Evolutionary conservation across 2,113 vertebrate genomes (phyloP).

Genomic region (Dipodomys spectabilis): DNA sequence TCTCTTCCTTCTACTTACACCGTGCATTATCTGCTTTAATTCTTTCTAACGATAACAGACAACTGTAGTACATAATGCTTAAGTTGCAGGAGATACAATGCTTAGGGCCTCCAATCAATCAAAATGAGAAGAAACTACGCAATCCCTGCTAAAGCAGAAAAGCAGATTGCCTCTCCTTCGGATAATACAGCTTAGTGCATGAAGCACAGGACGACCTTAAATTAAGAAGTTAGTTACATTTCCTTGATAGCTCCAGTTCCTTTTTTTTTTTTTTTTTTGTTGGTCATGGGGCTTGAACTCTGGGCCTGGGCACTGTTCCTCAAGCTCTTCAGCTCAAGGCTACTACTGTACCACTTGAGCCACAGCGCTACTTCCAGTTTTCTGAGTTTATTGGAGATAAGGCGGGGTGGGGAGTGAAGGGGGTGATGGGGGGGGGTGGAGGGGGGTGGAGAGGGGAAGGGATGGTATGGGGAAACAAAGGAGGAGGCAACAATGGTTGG

Average conservation of each 20-base stretch:
- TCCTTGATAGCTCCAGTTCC: conserved; percentile 83
- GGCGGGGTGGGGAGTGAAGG: too few relatives aligned
- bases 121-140: conserved; percentile 76
- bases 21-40: conserved; percentile 75
- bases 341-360: too few relatives aligned
- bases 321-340: too few relatives aligned
- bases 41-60: conserved; percentile 79
- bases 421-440: fast-evolving
- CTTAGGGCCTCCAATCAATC: conserved; percentile 76
- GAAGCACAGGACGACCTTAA: conserved; percentile 77
- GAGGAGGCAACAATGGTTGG: too few relatives aligned
- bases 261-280: too few relatives aligned
- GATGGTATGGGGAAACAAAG: too few relatives aligned
- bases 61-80: conserved; percentile 71
- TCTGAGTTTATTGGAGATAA: too few relatives aligned
- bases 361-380: too few relatives aligned
- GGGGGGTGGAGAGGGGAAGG: too few relatives aligned
- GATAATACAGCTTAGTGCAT: conserved; percentile 62
- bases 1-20: conserved; percentile 76
- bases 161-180: conserved; percentile 71
- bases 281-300: too few relatives aligned
- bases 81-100: conserved; percentile 62
- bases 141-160: conserved; percentile 68
- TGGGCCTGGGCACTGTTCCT: too few relatives aligned
- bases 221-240: conserved; percentile 85